phyloP scores from a whole-genome alignment of 2,888 invertebrate genomes.

The Maniola hyperantus region DNA sequence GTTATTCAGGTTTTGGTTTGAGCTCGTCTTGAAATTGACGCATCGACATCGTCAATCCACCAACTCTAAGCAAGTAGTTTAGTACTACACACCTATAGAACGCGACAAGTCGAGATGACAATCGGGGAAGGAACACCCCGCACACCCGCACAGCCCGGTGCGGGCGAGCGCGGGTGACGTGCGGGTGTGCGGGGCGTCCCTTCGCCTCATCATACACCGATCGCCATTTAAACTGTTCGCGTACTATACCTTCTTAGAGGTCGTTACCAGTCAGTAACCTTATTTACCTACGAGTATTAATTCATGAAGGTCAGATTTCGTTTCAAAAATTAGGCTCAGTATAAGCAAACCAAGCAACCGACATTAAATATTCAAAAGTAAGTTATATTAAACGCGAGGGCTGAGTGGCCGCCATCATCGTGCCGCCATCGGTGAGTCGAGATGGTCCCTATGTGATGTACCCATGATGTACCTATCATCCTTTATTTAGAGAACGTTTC shows the following conservation, averaged over 20 bases:
- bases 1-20: neutral
- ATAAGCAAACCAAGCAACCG: slow-evolving; percentile 51
- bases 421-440: slow-evolving; percentile 15
- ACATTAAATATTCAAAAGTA: slow-evolving; percentile 65
- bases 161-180: too few relatives aligned
- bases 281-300: too few relatives aligned
- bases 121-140: too few relatives aligned
- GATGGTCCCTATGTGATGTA: neutral
- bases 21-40: neutral
- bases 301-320: slow-evolving; percentile 6
- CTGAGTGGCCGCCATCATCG: slow-evolving; percentile 58
- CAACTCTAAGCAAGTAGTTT: neutral
- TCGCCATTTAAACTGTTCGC: too few relatives aligned
- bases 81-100: too few relatives aligned
- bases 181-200: too few relatives aligned
- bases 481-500: slow-evolving; percentile 5
- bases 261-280: too few relatives aligned
- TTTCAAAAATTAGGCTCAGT: slow-evolving; percentile 35
- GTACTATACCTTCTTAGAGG: too few relatives aligned
- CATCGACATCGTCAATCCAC: neutral
- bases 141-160: too few relatives aligned
- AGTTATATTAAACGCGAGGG: slow-evolving; percentile 56
- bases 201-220: too few relatives aligned
- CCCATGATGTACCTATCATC: too few relatives aligned
- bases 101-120: too few relatives aligned